Base-by-base conservation (phyloP, 2,113 vertebrate species). In the Apaloderma vittatum region DNA sequence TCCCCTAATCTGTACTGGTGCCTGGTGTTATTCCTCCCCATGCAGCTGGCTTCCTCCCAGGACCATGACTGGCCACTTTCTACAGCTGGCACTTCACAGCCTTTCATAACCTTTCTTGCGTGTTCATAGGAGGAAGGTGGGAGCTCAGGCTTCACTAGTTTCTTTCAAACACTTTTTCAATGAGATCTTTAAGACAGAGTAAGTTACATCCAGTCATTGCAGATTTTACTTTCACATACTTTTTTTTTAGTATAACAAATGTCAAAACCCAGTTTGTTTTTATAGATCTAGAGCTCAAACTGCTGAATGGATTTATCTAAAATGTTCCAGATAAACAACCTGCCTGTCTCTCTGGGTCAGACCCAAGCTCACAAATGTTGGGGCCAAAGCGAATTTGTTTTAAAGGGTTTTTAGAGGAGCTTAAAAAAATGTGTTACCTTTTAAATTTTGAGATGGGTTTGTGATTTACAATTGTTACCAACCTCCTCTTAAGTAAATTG, bases 41-140 rank as follows among this genome's bases (percentile, higher is more conserved):
- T 3, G 59, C 59, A 40, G 46, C 13, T 0, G 3, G 5, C 61
- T 26, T 32, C 40, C 63, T 63, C 49, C 0, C 1, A 45, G 23
- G 48, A 62, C 34, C 54, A 36, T 0, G 4, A 36, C 21, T 68
- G 34, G 24, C 10, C 21, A 5, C 48, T 40, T 73, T 17, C 52
- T 52, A 8, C 48, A 62, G 24, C 29, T 8, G 13, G 16, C 15
- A 3, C 27, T 40, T 36, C 0, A 1, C 7, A 68, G 48, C 79
- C 11, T 86, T 45, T 75, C 62, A n/a, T 80, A 63, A 51, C 49
- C 23, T 36, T 43, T 67, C 48, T 70, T 46, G 57, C 3, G 2
- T 46, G 36, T 17, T 63, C 9, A 4, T 8, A 22, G 51, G 49
- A 79, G 36, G 61, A 86, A 51, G 27, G 40, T 46, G 36, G 49